phyloP scores from a whole-genome alignment of 2,797 vertebrate genomes.

The Brotula barbata region DNA sequence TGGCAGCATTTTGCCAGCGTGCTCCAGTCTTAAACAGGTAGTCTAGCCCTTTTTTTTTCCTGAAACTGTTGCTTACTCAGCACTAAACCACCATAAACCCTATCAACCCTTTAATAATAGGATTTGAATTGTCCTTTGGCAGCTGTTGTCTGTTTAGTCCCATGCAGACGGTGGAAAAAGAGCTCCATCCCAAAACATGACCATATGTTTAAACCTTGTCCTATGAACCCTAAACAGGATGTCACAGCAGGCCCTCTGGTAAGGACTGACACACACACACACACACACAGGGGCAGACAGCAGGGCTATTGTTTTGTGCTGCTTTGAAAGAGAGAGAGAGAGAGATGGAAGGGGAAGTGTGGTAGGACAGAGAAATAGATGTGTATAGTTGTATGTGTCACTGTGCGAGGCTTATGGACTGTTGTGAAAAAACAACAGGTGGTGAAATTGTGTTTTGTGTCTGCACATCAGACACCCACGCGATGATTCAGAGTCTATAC shows the following conservation, averaged over 20 bases:
- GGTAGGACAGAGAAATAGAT: constrained; percentile 27
- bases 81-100: constrained; percentile 20
- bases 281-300: constrained; percentile 57
- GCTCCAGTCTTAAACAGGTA: constrained; percentile 43
- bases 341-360: constrained; percentile 35
- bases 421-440: constrained; percentile 14
- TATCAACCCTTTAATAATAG: constrained; percentile 40
- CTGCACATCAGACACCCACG: constrained; percentile 13
- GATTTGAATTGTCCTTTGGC: constrained; percentile 41
- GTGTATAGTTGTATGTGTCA: constrained; percentile 22
- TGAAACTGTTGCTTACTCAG: constrained; percentile 37
- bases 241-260: constrained; percentile 73
- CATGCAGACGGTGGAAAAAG: constrained; percentile 45
- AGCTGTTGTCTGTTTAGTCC: constrained; percentile 70
- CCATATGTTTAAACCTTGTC: constrained; percentile 74
- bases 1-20: constrained; percentile 26
- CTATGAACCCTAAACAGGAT: constrained; percentile 76
- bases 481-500: background rate
- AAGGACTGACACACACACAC: constrained; percentile 55
- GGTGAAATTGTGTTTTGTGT: background rate
- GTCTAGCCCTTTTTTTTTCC: background rate
- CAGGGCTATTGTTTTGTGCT: constrained; percentile 67
- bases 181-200: constrained; percentile 64
- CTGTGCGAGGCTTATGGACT: constrained; percentile 13
- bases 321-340: constrained; percentile 48